Evolutionary conservation across 2,113 vertebrate species (phyloP).

Genomic region (Heliornis fulica): DNA sequence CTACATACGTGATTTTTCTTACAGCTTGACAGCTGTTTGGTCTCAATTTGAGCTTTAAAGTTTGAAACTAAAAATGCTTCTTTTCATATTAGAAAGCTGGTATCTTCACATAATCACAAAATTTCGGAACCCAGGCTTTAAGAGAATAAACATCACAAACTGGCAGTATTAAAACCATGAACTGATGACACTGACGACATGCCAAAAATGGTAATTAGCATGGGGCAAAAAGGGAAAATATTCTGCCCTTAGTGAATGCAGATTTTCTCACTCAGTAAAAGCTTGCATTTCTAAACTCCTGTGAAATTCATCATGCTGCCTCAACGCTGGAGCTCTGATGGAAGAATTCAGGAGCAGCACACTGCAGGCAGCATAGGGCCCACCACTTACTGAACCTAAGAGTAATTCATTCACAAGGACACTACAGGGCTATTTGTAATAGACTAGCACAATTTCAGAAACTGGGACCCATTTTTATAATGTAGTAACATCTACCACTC

Average conservation of each 20-base stretch:
- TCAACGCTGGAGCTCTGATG: background rate
- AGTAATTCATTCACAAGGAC: background rate
- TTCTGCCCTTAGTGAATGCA: background rate
- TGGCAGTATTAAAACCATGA: background rate
- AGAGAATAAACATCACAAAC: background rate
- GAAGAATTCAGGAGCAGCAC: background rate
- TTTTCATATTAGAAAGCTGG: background rate
- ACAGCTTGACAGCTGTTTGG: background rate
- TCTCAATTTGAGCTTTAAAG: background rate
- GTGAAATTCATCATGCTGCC: background rate
- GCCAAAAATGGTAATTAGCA: conserved; percentile 1
- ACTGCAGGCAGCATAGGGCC: background rate
- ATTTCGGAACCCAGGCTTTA: background rate
- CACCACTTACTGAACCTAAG: background rate
- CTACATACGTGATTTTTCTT: background rate
- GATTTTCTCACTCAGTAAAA: background rate
- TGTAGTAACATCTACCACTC: background rate
- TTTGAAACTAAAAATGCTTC: background rate
- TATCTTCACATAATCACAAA: background rate
- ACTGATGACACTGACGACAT: background rate
- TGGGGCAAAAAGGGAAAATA: background rate
- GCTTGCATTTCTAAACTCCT: background rate
- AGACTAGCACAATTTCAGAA: background rate
- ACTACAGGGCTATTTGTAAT: background rate
- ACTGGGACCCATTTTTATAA: background rate